These are phyloP conservation scores for Labia minor DNA, from an alignment of 2,888 invertebrate genomes.

Conservation along the genomic window DNA sequence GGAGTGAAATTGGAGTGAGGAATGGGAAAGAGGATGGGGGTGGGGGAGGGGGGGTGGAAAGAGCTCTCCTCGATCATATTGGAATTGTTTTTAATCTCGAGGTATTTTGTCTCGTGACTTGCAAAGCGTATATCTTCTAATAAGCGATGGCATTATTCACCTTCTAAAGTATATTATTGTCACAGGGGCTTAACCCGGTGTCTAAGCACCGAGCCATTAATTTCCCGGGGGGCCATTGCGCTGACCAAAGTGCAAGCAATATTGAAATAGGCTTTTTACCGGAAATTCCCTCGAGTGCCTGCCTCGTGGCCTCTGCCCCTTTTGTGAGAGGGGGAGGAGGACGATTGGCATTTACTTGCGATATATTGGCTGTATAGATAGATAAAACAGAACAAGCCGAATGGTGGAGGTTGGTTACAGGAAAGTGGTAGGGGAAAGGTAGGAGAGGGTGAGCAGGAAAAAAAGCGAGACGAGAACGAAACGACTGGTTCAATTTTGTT, in stretches of 20 bases:
- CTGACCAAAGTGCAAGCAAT: slow-evolving; percentile 8
- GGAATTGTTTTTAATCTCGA: not conserved
- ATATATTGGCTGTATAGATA: slow-evolving; percentile 2
- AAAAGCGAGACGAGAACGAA: not conserved
- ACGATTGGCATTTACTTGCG: slow-evolving; percentile 1
- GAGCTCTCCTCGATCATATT: not conserved
- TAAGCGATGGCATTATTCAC: slow-evolving; percentile 1
- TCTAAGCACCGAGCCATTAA: not conserved
- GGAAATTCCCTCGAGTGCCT: not conserved
- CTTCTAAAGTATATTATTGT: slow-evolving; percentile 7
- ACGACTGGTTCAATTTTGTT: slow-evolving; percentile 13
- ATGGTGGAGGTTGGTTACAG: not conserved
- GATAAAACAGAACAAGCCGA: not conserved
- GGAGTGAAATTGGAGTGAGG: too few relatives aligned
- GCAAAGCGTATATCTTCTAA: not conserved
- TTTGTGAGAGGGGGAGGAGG: not conserved
- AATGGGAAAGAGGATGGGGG: too few relatives aligned
- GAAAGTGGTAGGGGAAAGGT: not conserved
- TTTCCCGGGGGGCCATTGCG: slow-evolving; percentile 3
- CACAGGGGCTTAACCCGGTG: slow-evolving; percentile 9
- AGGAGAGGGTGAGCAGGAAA: not conserved
- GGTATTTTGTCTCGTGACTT: not conserved
- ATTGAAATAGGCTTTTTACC: slow-evolving; percentile 13
- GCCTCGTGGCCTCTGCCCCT: not conserved
- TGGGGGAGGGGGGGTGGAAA: too few relatives aligned